Base-by-base conservation (phyloP, 2,113 vertebrate genomes). In the Hyaena hyaena region DNA sequence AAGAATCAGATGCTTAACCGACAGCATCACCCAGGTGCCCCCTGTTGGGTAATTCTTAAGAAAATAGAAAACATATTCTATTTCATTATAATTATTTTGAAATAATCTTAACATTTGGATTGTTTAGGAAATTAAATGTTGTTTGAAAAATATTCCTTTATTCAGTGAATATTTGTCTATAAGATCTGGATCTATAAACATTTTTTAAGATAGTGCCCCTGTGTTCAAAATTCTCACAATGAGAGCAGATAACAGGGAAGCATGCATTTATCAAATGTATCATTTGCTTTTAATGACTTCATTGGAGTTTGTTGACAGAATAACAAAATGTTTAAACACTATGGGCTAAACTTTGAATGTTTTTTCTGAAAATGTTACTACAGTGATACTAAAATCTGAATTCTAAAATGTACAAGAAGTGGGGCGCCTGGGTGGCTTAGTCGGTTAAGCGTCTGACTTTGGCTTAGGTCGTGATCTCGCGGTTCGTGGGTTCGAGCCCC, bases 351-450 rank as follows among this genome's bases (percentile, higher is more conserved):
- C 21, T 88, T 89, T 69, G 69, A 53, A 26, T 79, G 10, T 95
- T 92, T 96, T 79, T 39, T 85, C 63, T 79, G 68, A 95, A 84
- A 90, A 55, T 33, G 35, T 45, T 89, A 55, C 50, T 68, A 91
- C 15, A 43, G 9, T 65, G 61, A 83, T 93, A 39, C 81, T 66
- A 48, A 95, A 95, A 96, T 68, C 26, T 65, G 16, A 45, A 76
- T 94, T 95, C 55, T 88, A 68, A 92, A 66, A 79, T 88, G 19
- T 93, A 5, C 43, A 21, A 76, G 74, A 77, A n/a, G 33, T 39
- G 39, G 39, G 39, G 39, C 39, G 39, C 39, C 39, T 39, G 39
- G 39, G 39, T 39, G 39, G 39, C 39, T 39, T 39, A 39, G 39
- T 39, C 39, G 39, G 39, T 39, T 39, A 39, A 39, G 39, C 3